phyloP scores from a whole-genome alignment of 2,113 vertebrate genomes.

The Coreoperca whiteheadi region DNA sequence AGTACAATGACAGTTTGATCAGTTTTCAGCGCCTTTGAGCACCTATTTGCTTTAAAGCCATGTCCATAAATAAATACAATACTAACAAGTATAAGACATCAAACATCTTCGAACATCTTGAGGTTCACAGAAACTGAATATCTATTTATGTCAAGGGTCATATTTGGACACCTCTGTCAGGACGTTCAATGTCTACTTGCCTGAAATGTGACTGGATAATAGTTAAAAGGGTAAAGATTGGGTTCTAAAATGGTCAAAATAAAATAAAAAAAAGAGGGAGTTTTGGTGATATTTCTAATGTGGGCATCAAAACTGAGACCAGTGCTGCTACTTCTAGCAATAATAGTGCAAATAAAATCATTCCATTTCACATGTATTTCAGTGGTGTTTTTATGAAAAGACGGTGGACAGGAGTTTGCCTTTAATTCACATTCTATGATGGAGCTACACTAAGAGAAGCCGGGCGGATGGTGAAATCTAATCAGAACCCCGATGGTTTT shows the following conservation, averaged over 20 bases:
- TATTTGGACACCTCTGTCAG: constrained; percentile 9
- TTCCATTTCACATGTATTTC: constrained; percentile 47
- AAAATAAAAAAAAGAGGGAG: neutral
- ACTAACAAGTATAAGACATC: neutral
- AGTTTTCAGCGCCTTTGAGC: neutral
- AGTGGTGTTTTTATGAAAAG: constrained; percentile 60
- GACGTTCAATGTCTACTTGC: neutral
- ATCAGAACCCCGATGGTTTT: constrained; percentile 73
- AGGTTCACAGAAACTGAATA: neutral
- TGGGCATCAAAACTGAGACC: neutral
- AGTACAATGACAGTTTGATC: neutral
- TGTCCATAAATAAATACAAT: constrained; percentile 1
- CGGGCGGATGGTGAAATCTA: constrained; percentile 66
- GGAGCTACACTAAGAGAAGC: constrained; percentile 66
- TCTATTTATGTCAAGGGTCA: neutral
- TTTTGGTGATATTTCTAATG: constrained; percentile 14
- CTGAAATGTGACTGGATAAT: neutral
- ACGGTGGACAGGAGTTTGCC: constrained; percentile 40
- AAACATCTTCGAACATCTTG: neutral
- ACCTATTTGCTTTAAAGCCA: neutral
- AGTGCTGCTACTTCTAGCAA: neutral
- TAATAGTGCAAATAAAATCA: constrained; percentile 13
- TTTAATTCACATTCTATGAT: constrained; percentile 66
- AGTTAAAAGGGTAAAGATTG: neutral
- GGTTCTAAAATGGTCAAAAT: neutral